Base-by-base conservation (phyloP, 2,888 invertebrate species). In the Sesia bembeciformis region DNA sequence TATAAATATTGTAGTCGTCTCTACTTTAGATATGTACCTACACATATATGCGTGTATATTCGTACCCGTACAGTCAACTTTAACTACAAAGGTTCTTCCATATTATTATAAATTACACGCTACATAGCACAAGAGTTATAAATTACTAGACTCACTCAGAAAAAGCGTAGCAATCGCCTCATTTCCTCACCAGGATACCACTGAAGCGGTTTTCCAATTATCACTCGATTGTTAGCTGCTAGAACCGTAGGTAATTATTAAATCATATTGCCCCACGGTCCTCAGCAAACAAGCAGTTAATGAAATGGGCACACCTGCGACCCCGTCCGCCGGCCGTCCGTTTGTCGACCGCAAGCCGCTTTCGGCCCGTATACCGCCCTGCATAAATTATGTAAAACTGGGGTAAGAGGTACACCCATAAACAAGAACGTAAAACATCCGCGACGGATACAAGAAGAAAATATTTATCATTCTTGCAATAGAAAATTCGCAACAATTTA, bases 331-430 rank as follows among this genome's bases (percentile, higher is more conserved):
- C 57, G 52, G n/a, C 23, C 46, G 46, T 46, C 46, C 46, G 23
- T 46, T 23, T 46, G 46, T 46, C 56, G 57, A 57, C 60, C 59
- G 54, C 58, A 54, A 59, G 52, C 61, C 57, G 53, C 53, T 46
- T 46, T 8, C 46, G 23, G 46, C 53, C 51, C 50, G 43, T n/a
- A 46, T 59, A 60, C 53, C 50, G 41, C 40, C 57, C 59, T 55
- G 64, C 63, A 68, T 74, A 68, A 66, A 72, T 69, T 74, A 73
- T 69, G 67, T 56, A 67, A 68, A 72, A 58, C 60, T 55, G 55
- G 55, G 58, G 23, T 23, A 1, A 23, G 46, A 46, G n/a, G 58
- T 54, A 56, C 53, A 49, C 51, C 40, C 40, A 62, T 63, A 56
- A 60, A 57, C 60, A 62, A 56, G 56, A 61, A 51, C 54, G 53